Evolutionary conservation across 2,888 invertebrate genomes (phyloP), one percentile per base, ranked within the genome.

Genomic region (Xestia sexstrigata): DNA sequence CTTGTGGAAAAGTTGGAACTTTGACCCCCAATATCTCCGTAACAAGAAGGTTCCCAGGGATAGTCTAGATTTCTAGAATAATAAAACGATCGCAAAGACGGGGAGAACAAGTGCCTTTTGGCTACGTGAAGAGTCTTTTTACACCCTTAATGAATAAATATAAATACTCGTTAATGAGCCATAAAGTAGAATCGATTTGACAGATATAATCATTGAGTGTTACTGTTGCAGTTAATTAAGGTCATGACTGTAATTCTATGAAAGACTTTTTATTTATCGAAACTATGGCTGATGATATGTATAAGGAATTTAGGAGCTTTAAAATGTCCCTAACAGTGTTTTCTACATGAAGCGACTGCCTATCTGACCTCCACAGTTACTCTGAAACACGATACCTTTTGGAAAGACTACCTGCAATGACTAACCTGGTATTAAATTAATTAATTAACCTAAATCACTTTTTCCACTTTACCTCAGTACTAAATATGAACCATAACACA

Each of bases 401-500:
- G 62, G 20, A 17, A 30, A 60, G 30, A 35, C 60, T 62, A 62
- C 30, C 20, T 35, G 23, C 26, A 30, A 23, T 60, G 30, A 23
- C n/a, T 15, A 70, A 4, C 47, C 58, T 20, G 17, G 23, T 39
- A 73, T 45, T 60, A 20, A 35, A 45, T 45, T 6, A 72, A 73
- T 66, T 2, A 30, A 30, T 42, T 26, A 35, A 73, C 55, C 45
- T 55, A 63, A 75, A 79, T 74, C 52, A 52, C 15, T 55, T 67
- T 49, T 72, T 13, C 42, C 74, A 52, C 47, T 52, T 55, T 49
- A 74, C 68, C 30, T 63, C 0, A 15, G 71, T 76, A 67, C 69
- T 75, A 60, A 11, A 15, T 70, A 42, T 75, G 81, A 87, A 79
- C 87, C 73, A 79, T 86, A 87, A 88, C 84, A 82, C 84, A 82